phyloP scores from a whole-genome alignment of 2,797 vertebrate species.

The Geotrypetes seraphini region DNA sequence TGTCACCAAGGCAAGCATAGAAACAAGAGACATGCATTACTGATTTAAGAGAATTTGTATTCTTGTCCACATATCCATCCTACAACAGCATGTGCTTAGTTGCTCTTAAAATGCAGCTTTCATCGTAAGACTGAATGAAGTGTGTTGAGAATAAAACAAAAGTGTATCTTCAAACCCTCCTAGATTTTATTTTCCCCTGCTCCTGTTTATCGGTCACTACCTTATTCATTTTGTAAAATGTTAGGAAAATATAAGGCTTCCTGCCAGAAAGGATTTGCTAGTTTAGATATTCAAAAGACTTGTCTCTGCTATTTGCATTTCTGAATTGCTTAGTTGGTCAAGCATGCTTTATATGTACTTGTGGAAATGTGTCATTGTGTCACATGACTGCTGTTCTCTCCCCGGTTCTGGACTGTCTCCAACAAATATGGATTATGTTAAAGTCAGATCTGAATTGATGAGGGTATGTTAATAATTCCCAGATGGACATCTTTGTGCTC shows the following conservation, averaged over 20 bases:
- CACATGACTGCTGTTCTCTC: slow-evolving; percentile 77
- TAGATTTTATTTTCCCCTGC: neutral
- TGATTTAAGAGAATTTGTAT: slow-evolving; percentile 18
- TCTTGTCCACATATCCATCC: neutral
- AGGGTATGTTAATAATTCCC: slow-evolving; percentile 98
- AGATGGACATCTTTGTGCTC: slow-evolving; percentile 83
- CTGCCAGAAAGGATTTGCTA: slow-evolving; percentile 92
- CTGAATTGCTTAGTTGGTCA: slow-evolving; percentile 94
- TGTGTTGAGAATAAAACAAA: slow-evolving; percentile 26
- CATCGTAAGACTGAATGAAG: slow-evolving; percentile 1
- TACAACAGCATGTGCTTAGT: slow-evolving; percentile 14
- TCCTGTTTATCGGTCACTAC: slow-evolving; percentile 21
- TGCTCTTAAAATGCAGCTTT: slow-evolving; percentile 9
- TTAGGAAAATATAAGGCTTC: slow-evolving; percentile 58
- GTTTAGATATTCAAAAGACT: slow-evolving; percentile 74
- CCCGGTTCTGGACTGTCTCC: slow-evolving; percentile 90
- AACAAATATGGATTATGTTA: slow-evolving; percentile 99
- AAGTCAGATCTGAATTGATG: slow-evolving; percentile 91
- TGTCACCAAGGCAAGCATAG: too few relatives aligned
- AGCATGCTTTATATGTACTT: slow-evolving; percentile 78
- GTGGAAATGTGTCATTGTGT: slow-evolving; percentile 84
- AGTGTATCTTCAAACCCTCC: slow-evolving; percentile 1
- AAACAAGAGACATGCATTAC: neutral
- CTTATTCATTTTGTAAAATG: slow-evolving; percentile 25
- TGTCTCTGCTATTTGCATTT: slow-evolving; percentile 87